These are phyloP conservation scores for Ochlodes sylvanus DNA, from an alignment of 2,888 invertebrate species.

Conservation along the genomic window DNA sequence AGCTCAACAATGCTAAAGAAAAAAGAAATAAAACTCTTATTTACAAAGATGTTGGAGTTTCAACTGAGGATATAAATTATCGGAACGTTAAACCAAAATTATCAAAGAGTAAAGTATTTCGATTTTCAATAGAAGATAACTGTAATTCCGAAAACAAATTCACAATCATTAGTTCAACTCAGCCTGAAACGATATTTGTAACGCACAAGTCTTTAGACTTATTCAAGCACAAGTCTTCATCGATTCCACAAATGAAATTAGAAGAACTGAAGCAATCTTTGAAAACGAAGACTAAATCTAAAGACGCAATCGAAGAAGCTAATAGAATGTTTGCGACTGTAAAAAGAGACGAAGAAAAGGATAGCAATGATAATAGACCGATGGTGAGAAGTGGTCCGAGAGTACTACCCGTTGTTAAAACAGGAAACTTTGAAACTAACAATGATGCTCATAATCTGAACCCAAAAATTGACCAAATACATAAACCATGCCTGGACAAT, in stretches of 20 bases:
- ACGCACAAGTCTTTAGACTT: conserved; percentile 51
- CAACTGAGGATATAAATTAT: conserved; percentile 50
- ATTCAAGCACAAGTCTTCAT: conserved; percentile 69
- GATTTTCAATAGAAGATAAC: conserved; percentile 59
- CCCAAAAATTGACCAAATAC: conserved; percentile 19
- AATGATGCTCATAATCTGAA: background rate
- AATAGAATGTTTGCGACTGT: conserved; percentile 77
- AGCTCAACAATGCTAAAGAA: conserved; percentile 44
- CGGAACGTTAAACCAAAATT: conserved; percentile 47
- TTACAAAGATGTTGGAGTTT: conserved; percentile 62
- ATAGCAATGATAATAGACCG: conserved; percentile 60
- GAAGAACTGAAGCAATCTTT: conserved; percentile 69
- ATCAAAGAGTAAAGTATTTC: conserved; percentile 56
- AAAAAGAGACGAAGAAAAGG: conserved; percentile 45
- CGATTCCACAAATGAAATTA: conserved; percentile 77
- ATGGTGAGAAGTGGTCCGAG: conserved; percentile 66
- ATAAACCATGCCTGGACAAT: conserved; percentile 52
- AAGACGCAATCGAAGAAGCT: conserved; percentile 73
- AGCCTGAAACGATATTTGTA: conserved; percentile 50
- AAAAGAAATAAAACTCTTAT: conserved; percentile 50
- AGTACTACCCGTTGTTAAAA: conserved; percentile 72
- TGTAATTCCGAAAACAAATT: conserved; percentile 54
- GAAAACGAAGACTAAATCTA: conserved; percentile 66
- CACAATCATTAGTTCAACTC: conserved; percentile 56
- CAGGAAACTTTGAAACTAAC: conserved; percentile 41